Evolutionary conservation across 2,797 vertebrate genomes (phyloP), one percentile per base, ranked within the genome.

Genomic region (Linurgus olivaceus): DNA sequence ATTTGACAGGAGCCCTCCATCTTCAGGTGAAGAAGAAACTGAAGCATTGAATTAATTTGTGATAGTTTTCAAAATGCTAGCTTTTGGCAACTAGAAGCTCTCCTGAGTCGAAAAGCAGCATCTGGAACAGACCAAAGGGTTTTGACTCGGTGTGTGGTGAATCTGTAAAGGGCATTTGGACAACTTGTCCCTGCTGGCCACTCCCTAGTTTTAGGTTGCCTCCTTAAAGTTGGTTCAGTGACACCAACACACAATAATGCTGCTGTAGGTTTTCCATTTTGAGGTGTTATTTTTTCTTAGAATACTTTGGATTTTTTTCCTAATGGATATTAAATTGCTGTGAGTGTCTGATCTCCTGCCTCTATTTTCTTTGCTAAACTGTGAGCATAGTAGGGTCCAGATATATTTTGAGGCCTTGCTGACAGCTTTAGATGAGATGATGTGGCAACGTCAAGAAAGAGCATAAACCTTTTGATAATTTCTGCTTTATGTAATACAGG

Each of bases 21-120:
- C 87, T 89, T 86, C 61, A 91, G 72, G 70, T 85, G 81, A 93
- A 91, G 65, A 91, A 57, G 54, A 92, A 92, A 25, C 23, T n/a
- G 61, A 29, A 78, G 33, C 62, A 77, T 26, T 89, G 72, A 80
- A 90, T 80, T 90, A 71, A 89, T 87, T 86, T 85, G 50, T 59
- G 28, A 21, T 35, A 54, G 54, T 73, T 90, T 92, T 91, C 29
- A 86, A 83, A 37, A 71, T 72, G 13, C 42, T 86, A 51, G 37
- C 26, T 70, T 83, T 94, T 88, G 79, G 79, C 23, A 71, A 29
- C 38, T 63, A 26, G 29, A 90, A 92, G 28, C 25, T 80, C 61
- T 94, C 59, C 37, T 13, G 52, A 85, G 59, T 61, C 52, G 67
- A 37, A 73, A 88, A 58, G 65, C 54, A 83, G 78, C 45, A 58